phyloP scores from a whole-genome alignment of 2,888 invertebrate species.

The Chrysolina americana region DNA sequence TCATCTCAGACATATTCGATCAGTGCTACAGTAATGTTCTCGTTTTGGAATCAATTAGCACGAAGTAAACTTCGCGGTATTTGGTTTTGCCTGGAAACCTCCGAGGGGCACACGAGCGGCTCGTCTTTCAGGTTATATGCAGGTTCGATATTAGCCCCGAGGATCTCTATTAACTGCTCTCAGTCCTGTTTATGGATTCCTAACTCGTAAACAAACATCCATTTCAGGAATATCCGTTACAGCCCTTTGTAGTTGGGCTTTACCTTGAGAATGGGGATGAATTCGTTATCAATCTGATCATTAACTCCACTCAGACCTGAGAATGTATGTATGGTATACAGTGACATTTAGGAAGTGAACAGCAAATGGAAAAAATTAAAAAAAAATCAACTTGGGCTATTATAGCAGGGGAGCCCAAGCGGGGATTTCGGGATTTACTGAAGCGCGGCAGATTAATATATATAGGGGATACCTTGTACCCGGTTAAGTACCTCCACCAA shows the following conservation, averaged over 20 bases:
- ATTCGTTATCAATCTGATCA: not conserved
- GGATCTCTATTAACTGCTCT: conserved; percentile 2
- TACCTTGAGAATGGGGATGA: not conserved
- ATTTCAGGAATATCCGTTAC: not conserved
- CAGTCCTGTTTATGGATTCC: conserved; percentile 1
- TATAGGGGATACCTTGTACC: too few species aligned
- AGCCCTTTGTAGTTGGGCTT: not conserved
- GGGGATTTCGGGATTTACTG: too few species aligned
- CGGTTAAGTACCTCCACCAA: too few species aligned
- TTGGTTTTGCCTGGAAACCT: not conserved
- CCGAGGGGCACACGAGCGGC: conserved; percentile 11
- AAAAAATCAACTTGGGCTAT: too few species aligned
- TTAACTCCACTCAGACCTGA: not conserved
- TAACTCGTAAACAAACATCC: not conserved
- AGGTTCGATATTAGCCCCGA: not conserved
- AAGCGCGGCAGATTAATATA: too few species aligned
- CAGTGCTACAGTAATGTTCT: not conserved
- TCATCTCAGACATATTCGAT: not conserved
- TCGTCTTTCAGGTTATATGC: conserved; percentile 8
- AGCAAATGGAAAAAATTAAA: too few species aligned
- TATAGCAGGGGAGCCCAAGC: too few species aligned
- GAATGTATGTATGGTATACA: not conserved
- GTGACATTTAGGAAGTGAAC: too few species aligned
- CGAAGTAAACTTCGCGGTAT: not conserved
- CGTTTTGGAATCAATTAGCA: not conserved